Conservation (phyloP, 2,888 invertebrate species). For the Lordiphosa fenestrarum region DNA sequence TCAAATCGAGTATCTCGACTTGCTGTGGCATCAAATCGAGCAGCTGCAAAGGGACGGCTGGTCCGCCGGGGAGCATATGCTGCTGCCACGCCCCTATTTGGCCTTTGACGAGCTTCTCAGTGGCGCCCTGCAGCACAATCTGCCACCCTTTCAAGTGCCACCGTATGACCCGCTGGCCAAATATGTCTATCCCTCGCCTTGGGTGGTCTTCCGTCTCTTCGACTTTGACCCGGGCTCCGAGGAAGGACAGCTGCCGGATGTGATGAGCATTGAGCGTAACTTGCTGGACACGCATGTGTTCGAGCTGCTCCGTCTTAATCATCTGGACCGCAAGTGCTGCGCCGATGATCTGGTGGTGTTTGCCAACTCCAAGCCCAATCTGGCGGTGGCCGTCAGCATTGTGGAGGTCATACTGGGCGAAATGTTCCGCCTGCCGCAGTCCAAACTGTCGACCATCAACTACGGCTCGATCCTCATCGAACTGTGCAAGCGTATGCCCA, state of each 20-base stretch:
- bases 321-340: slow-evolving; percentile 94
- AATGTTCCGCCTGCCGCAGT: slow-evolving; percentile 93
- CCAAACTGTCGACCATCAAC: slow-evolving; percentile 92
- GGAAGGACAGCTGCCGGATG: slow-evolving; percentile 94
- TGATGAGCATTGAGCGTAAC: slow-evolving; percentile 98
- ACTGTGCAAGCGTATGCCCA: slow-evolving; percentile 96
- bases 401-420: slow-evolving; percentile 98
- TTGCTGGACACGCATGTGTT: slow-evolving; percentile 97
- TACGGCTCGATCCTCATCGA: slow-evolving; percentile 97
- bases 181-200: slow-evolving; percentile 94
- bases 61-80: slow-evolving; percentile 89
- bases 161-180: slow-evolving; percentile 78
- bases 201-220: slow-evolving; percentile 96
- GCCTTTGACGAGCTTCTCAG: slow-evolving; percentile 96
- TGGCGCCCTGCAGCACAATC: slow-evolving; percentile 96
- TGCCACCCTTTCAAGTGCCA: slow-evolving; percentile 82
- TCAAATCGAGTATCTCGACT: slow-evolving; percentile 97
- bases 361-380: slow-evolving; percentile 91
- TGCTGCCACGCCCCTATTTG: slow-evolving; percentile 95
- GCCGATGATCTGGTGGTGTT: slow-evolving; percentile 94
- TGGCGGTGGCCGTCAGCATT: slow-evolving; percentile 97
- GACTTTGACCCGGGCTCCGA: slow-evolving; percentile 98
- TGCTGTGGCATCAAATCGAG: slow-evolving; percentile 95
- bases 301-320: slow-evolving; percentile 93
- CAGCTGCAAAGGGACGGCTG: slow-evolving; percentile 95